A percentile compares a stretch with the other conserved stretches of the same genome.
These are phyloP conservation scores for Escarpia spicata DNA, from an alignment of 2,888 invertebrate species.

Conservation along the genomic window DNA sequence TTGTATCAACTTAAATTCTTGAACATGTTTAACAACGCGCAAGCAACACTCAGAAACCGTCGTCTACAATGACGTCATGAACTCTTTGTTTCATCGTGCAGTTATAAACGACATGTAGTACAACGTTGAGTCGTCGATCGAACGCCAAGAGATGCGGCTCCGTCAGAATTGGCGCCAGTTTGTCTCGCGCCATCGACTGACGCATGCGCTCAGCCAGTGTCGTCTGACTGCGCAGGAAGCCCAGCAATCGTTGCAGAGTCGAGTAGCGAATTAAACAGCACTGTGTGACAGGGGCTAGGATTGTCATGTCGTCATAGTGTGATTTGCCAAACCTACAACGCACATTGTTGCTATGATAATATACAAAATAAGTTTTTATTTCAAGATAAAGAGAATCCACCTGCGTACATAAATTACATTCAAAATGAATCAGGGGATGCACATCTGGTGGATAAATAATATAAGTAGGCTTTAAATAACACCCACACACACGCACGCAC, in stretches of 20 bases:
- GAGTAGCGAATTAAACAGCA: constrained; percentile 92
- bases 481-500: too few species aligned
- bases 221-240: constrained; percentile 62
- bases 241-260: constrained; percentile 81
- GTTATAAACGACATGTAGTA: constrained; percentile 84
- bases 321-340: constrained; percentile 82
- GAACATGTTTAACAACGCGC: background rate
- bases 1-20: background rate
- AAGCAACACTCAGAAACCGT: background rate
- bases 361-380: too few species aligned
- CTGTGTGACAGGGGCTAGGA: constrained; percentile 92
- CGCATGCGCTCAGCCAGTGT: constrained; percentile 71
- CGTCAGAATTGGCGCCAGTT: constrained; percentile 88
- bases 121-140: constrained; percentile 84
- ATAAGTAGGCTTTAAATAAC: too few species aligned
- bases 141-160: constrained; percentile 90
- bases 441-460: too few species aligned
- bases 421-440: too few species aligned
- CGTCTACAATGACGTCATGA: constrained; percentile 22
- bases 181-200: constrained; percentile 82
- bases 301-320: constrained; percentile 91
- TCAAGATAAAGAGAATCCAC: too few species aligned
- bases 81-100: constrained; percentile 67
- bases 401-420: too few species aligned
- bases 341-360: background rate